Evolutionary conservation across 2,113 vertebrate genomes (phyloP), one percentile per base, ranked within the genome.

Genomic region (Halichoerus grypus): DNA sequence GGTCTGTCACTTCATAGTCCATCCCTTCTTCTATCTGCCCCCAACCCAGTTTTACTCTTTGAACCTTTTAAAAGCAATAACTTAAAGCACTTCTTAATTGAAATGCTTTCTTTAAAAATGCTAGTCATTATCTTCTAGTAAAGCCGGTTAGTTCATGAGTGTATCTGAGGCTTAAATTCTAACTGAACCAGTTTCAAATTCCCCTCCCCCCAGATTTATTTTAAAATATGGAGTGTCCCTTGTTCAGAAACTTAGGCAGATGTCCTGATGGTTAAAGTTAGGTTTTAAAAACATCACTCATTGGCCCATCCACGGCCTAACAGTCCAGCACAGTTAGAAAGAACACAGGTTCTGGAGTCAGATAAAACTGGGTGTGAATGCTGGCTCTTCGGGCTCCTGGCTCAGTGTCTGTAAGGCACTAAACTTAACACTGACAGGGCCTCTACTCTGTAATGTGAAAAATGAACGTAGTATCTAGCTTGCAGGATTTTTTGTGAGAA

Each of bases 1-100:
- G 96, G 93, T 88, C 96, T 95, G 84, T 95, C 92, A 85, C 94
- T 96, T 88, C 84, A 82, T 79, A 89, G 93, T 95, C 36, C 77
- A 91, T 97, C 92, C 46, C 46, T 51, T 87, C 76, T 55, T 84
- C 74, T 88, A 19, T 91, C 72, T 69, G 57, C 28, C 39, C 65
- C 55, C 16, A 31, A 26, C 24, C 33, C 31, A 14, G 2, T 88
- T 94, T 92, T 96, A 18, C 28, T 88, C 84, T 95, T 90, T 69
- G 65, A 94, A 49, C 53, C 22, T 97, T 93, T 97, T 33, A 67
- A 95, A 97, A 91, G 31, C 69, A 92, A 28, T 46, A 72, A 31
- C 31, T 96, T 95, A 55, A 92, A 84, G 95, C 1, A 0, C 18
- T 95, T 83, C 55, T 92, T 67, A 31, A 65, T 83, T 83, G 81